Percentiles rank a stretch among this genome's conserved stretches.
phyloP scores from a whole-genome alignment of 2,113 vertebrate species.

The Tenrec ecaudatus region DNA sequence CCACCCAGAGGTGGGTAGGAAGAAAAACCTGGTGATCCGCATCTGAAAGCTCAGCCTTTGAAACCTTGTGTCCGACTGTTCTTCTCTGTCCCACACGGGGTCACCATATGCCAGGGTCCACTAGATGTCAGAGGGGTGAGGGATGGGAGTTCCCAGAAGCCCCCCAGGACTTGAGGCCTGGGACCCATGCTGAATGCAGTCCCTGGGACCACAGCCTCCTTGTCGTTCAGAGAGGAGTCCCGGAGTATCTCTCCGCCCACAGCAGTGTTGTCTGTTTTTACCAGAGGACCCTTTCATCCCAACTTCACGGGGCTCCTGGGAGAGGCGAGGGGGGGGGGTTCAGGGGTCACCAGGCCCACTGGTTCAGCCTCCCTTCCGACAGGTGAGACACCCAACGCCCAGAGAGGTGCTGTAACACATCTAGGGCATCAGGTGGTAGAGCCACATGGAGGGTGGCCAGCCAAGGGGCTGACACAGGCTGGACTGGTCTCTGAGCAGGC shows the following conservation, averaged over 20 bases:
- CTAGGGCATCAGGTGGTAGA: accelerated
- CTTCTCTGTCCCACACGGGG: background rate
- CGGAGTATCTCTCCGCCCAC: background rate
- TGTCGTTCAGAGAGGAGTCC: background rate
- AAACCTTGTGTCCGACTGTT: background rate
- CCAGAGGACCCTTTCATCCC: background rate
- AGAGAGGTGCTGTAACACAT: background rate
- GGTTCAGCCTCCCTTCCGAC: background rate
- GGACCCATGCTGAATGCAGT: background rate
- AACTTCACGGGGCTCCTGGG: accelerated
- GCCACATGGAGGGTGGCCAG: accelerated
- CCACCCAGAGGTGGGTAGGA: background rate
- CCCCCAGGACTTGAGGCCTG: background rate
- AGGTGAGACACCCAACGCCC: background rate
- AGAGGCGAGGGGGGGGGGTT: background rate
- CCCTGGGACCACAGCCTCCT: background rate
- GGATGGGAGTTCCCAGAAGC: background rate
- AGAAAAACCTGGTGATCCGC: background rate
- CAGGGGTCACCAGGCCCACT: background rate
- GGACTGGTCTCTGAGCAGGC: background rate
- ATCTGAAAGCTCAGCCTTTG: background rate
- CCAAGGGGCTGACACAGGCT: background rate
- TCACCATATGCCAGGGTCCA: background rate
- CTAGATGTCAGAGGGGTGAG: background rate
- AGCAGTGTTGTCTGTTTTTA: background rate